These are phyloP conservation scores for Pseudorhiza aurosa DNA, from an alignment of 30 jellyfish, hydroid and myxozoan species.

Conservation along the genomic window DNA sequence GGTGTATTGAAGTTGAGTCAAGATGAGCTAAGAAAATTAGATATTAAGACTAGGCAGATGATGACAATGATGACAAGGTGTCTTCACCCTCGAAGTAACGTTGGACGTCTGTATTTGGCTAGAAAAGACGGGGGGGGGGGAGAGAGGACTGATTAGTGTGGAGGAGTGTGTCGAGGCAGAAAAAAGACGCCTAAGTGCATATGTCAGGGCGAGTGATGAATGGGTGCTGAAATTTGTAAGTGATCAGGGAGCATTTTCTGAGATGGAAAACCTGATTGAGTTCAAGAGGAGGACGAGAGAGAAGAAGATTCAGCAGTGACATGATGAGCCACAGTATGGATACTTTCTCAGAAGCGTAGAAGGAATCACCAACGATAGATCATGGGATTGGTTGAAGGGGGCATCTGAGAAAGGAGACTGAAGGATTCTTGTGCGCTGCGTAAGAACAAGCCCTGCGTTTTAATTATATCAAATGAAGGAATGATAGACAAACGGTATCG, in stretches of 20 bases:
- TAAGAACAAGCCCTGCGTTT: conserved; percentile 24
- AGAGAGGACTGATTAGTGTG: conserved; percentile 5
- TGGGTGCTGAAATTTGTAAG: conserved; percentile 3
- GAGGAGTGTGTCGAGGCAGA: background rate
- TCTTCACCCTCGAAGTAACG: conserved; percentile 17
- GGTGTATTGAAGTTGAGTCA: background rate
- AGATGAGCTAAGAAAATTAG: conserved; percentile 6
- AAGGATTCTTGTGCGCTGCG: conserved; percentile 22
- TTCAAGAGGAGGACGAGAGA: conserved; percentile 48
- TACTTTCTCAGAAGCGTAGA: conserved; percentile 9
- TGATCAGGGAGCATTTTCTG: conserved; percentile 47
- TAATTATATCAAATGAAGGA: conserved; percentile 1
- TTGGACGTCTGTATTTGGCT: background rate
- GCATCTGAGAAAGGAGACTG: conserved; percentile 22
- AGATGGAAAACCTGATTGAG: conserved; percentile 30
- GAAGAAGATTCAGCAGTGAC: conserved; percentile 23
- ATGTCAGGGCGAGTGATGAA: background rate
- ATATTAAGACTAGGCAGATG: background rate
- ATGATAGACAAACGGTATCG: conserved; percentile 19
- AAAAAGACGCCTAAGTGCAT: background rate
- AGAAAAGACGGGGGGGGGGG: conserved; percentile 9
- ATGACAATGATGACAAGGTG: conserved; percentile 16
- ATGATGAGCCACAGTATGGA: conserved; percentile 21
- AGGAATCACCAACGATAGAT: conserved; percentile 1
- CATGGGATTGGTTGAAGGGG: conserved; percentile 41